These are phyloP conservation scores for Harpagoxenus sublaevis DNA, from an alignment of 2,888 invertebrate species.

Conservation along the genomic window DNA sequence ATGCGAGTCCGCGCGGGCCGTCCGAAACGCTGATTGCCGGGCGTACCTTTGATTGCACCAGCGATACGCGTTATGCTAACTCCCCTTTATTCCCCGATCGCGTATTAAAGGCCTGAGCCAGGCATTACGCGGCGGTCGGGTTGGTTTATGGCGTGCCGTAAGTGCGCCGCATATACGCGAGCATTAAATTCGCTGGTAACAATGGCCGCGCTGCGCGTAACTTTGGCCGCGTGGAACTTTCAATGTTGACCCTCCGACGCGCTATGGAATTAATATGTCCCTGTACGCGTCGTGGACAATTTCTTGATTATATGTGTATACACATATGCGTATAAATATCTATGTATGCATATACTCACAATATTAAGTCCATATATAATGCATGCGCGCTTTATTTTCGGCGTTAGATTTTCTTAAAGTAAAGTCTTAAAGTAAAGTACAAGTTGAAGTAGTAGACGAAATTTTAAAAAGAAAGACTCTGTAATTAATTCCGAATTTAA, in stretches of 20 bases:
- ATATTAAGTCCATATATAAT: not conserved
- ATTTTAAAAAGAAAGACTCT: not conserved
- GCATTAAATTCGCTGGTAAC: slow-evolving; percentile 45
- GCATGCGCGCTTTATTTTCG: not conserved
- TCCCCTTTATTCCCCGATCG: slow-evolving; percentile 65
- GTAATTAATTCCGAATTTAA: not conserved
- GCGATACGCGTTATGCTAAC: slow-evolving; percentile 48
- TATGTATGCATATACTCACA: not conserved
- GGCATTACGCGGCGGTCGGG: slow-evolving; percentile 63
- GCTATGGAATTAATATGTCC: slow-evolving; percentile 15
- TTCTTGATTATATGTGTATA: not conserved
- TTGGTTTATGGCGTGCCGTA: slow-evolving; percentile 64
- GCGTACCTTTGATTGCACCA: slow-evolving; percentile 55
- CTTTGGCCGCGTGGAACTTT: slow-evolving; percentile 52
- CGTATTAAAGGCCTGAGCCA: slow-evolving; percentile 62
- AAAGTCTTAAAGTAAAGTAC: too few species aligned
- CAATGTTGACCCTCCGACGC: slow-evolving; percentile 35
- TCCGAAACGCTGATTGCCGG: slow-evolving; percentile 50
- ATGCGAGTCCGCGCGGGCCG: slow-evolving; percentile 29
- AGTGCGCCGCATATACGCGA: slow-evolving; percentile 50
- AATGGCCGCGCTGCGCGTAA: slow-evolving; percentile 12
- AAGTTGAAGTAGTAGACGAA: not conserved
- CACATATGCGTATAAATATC: not conserved
- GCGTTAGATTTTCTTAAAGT: not conserved
- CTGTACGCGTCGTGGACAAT: not conserved